A percentile compares a stretch with the other conserved stretches of the same genome.
phyloP scores from a whole-genome alignment of 1,140 invertebrate genomes.

The Hirudo medicinalis region DNA sequence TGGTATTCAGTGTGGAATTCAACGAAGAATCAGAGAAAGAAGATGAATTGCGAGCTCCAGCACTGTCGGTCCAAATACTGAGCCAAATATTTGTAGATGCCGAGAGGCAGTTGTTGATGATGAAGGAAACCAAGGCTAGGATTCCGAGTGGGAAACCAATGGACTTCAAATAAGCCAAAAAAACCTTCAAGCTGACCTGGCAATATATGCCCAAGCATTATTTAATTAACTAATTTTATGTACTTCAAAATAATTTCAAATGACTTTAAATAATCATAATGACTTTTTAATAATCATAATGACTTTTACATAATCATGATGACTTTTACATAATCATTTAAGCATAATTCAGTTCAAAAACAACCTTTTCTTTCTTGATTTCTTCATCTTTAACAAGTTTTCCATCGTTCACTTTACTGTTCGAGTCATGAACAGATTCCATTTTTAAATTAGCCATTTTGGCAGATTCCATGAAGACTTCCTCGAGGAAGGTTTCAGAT shows the following conservation, averaged over 20 bases:
- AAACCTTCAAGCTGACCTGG: slow-evolving; percentile 1
- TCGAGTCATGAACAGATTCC: too few relatives aligned
- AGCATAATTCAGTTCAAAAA: too few relatives aligned
- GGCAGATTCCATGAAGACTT: too few relatives aligned
- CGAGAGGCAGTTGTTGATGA: background rate
- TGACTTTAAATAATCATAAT: background rate
- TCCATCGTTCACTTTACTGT: too few relatives aligned
- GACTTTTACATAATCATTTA: background rate
- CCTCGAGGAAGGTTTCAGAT: too few relatives aligned
- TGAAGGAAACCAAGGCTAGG: background rate
- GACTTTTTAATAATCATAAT: background rate
- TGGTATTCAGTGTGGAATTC: background rate
- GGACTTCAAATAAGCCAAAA: background rate
- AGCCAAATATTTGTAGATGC: slow-evolving; percentile 6
- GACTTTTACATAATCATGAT: background rate
- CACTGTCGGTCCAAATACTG: background rate
- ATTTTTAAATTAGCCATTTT: too few relatives aligned
- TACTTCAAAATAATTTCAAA: background rate
- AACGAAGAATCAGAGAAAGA: background rate
- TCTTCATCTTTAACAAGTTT: too few relatives aligned
- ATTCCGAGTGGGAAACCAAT: background rate
- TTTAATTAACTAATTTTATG: too few relatives aligned
- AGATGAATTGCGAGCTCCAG: background rate
- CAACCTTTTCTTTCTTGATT: too few relatives aligned
- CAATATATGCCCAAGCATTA: too few relatives aligned